Evolutionary conservation across 1,140 invertebrate genomes (phyloP), one percentile per base, ranked within the genome.

Genomic region (Holotrichia oblita): DNA sequence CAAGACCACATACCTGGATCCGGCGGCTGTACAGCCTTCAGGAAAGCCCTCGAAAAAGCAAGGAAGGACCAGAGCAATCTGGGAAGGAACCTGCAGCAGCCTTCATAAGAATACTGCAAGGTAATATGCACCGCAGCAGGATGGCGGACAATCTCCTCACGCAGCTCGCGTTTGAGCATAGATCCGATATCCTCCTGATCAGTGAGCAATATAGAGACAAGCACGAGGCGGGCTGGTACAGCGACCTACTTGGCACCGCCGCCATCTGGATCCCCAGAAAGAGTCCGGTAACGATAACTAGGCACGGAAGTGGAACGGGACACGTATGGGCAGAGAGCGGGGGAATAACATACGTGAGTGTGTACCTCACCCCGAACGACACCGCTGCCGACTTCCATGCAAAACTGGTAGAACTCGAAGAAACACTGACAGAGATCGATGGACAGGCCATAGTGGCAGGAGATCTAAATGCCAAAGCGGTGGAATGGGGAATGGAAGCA

Each of bases 171-270:
- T 22, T 40, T 10, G 72, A 73, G 10, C 14, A 73, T 40, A 17
- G 40, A 14, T 14, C 12, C 27, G 6, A 73, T 22, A 40, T 73
- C 12, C 40, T 40, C 8, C 24, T 73, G 7, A 73, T 73, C 17
- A 73, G 72, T 40, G 22, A 73, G 24, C 72, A 73, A 22, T 40
- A 73, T 73, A 73, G 72, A 40, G 27, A 40, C 22, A 34, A 22
- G 9, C 10, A 27, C 2, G 72, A 73, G 17, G 12, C 9, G 7
- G 22, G 17, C 8, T 73, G 27, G 22, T 73, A 17, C 27, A 17
- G 12, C 6, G 72, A 73, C 10, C 8, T 17, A 34, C 72, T 73
- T 22, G 27, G 27, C 40, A 73, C 34, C 27, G 72, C 72, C 72
- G 72, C 72, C 22, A 40, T 73, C 8, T 73, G 72, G 72, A 41